A percentile compares a stretch with the other conserved stretches of the same genome.
Conservation (phyloP, 2,797 vertebrate genomes). For the Cichlasoma orientale region DNA sequence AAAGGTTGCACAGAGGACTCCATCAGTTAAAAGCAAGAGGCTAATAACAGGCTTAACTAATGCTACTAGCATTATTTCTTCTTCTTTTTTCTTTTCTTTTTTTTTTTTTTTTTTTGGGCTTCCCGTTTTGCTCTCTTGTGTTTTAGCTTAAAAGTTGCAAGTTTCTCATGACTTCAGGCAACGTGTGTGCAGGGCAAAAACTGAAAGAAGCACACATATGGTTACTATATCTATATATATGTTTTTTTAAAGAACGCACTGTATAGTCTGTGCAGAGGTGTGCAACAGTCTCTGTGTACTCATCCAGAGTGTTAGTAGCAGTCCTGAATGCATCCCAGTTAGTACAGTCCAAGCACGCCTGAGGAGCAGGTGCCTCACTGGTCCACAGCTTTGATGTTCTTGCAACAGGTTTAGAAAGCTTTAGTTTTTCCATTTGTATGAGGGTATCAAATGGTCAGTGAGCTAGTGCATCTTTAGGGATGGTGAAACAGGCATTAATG, state of each 20-base stretch:
- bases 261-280: background rate
- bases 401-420: background rate
- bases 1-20: conserved; percentile 2
- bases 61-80: background rate
- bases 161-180: background rate
- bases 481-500: background rate
- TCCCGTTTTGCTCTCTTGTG: too few relatives aligned
- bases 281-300: background rate
- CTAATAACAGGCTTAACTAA: background rate
- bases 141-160: background rate
- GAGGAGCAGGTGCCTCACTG: background rate
- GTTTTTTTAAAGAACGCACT: background rate
- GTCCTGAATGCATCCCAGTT: background rate
- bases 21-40: conserved; percentile 1
- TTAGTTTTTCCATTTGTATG: background rate
- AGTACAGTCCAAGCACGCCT: background rate
- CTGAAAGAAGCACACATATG: background rate
- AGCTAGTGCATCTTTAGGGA: background rate
- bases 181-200: background rate
- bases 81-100: too few relatives aligned
- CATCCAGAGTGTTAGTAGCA: background rate
- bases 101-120: background rate
- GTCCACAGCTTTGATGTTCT: background rate
- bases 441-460: background rate
- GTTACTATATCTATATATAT: background rate